Base-by-base conservation (phyloP, 2,113 vertebrate species). In the Hippolais icterina region DNA sequence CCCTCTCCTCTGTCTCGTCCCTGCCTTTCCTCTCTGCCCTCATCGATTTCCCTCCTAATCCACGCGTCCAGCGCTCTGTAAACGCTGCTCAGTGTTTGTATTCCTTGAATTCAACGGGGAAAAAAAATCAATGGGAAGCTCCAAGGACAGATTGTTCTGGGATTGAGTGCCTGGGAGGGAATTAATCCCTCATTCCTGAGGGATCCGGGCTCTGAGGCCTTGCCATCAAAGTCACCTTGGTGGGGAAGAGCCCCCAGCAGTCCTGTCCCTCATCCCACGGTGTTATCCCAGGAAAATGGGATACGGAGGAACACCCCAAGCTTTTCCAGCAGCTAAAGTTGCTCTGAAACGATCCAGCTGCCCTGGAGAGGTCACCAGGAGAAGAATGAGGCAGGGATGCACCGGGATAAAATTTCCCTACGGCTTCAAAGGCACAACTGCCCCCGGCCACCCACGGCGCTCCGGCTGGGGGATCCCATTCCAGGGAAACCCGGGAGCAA, bases 141-240 rank as follows among this genome's bases (percentile, higher is more conserved):
- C 86, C 0, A 5, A 19, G n/a, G 41, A 35, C 25, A 29, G 53
- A 29, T 6, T 37, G 77, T 31, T 52, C 52, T 5, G 59, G 68
- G 68, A 52, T 1, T 0, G 0, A 0, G 4, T 19, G 33, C 24
- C 88, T 25, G 41, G 44, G 72, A 84, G n/a, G 27, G 63, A 69
- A 92, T 76, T 41, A 49, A 69, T 2, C 31, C 35, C 64, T 89
- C 47, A 0, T 15, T 89, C 54, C 89, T 24, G 15, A 65, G n/a
- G 68, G 66, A 71, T 1, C 0, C 0, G 27, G 24, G 10, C 7
- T 31, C 46, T 2, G 0, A 31, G 33, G 2, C 24, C 31, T 10
- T 4, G 11, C 31, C 12, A 6, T 0, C 49, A 9, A 69, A 90
- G 90, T 42, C 79, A 54, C 57, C 89, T 7, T 41, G 78, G 44